A percentile compares a stretch with the other conserved stretches of the same genome.
Evolutionary conservation across 1,140 invertebrate genomes (phyloP).

Genomic region (Diorhabda sublineata): DNA sequence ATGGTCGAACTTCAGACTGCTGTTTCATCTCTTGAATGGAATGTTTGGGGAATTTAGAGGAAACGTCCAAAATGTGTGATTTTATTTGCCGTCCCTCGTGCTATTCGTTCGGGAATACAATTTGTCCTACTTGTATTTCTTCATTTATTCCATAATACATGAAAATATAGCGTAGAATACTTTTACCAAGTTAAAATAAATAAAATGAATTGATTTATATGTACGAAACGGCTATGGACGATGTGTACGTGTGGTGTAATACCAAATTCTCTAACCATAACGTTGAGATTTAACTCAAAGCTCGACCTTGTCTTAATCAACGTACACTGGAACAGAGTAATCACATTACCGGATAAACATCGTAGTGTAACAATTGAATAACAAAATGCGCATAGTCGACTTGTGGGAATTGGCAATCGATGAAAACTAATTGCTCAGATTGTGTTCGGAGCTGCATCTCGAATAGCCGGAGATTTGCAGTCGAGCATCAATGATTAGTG

Average conservation of each 20-base stretch:
- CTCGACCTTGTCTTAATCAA: conserved; percentile 14
- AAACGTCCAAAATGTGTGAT: conserved; percentile 2
- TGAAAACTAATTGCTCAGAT: conserved; percentile 29
- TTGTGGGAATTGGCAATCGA: conserved; percentile 24
- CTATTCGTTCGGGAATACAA: not conserved
- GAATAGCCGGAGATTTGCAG: conserved; percentile 25
- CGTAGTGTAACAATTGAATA: conserved; percentile 22
- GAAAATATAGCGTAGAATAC: too few relatives aligned
- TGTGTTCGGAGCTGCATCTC: conserved; percentile 24
- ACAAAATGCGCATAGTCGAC: conserved; percentile 19
- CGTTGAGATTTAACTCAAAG: not conserved
- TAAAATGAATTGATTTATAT: too few relatives aligned
- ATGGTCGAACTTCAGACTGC: not conserved
- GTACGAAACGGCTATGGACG: too few relatives aligned
- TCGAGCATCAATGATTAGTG: conserved; percentile 21
- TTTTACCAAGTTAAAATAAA: too few relatives aligned
- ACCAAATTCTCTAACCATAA: too few relatives aligned
- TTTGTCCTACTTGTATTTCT: too few relatives aligned
- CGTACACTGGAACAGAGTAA: conserved; percentile 14
- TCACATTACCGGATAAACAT: conserved; percentile 21
- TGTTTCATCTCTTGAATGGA: not conserved
- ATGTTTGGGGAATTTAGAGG: not conserved
- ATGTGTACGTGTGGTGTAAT: too few relatives aligned
- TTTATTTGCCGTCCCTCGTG: not conserved
- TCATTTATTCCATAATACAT: too few relatives aligned